Evolutionary conservation across 2,797 vertebrate genomes (phyloP), one percentile per base, ranked within the genome.

Genomic region (Sparidentex hasta): DNA sequence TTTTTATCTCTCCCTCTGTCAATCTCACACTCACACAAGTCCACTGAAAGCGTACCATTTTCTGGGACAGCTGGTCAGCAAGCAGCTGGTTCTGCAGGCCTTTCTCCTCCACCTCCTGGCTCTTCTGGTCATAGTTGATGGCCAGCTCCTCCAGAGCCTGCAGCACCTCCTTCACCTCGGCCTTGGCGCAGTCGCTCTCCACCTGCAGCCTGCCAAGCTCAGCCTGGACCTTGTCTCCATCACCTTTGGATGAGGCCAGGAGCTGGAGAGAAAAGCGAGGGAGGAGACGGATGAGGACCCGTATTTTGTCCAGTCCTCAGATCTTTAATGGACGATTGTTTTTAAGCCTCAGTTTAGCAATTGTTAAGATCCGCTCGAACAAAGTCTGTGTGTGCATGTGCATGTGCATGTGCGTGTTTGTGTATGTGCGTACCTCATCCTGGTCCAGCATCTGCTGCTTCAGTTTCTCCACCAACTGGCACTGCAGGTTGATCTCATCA

Each of bases 401-500:
- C 3, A 3, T 27, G 27, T 27, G 27, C 4, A 4, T 27, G 27
- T 73, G 29, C 69, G n/a, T 25, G 12, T 54, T 5, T 69, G 20
- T 71, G 13, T 62, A 11, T 68, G 44, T 62, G 59, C 56, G 46
- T 50, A 99, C 98, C 97, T 99, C 98, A 70, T 99, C 98, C 95
- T 99, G 98, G 80, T 99, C 98, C 93, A 99, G 55, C 97, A 99
- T 99, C 95, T 99, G 98, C 80, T 98, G 96, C 92, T 99, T 99
- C 69, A 99, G 93, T 84, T 97, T 99, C 87, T 99, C 98, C 87
- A 97, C 97, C 95, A 99, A 11, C 92, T 99, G 98, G 92, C 98
- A 99, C 93, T 99, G 98, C 89, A 99, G 97, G 89, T 99, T 99
- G 91, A 99, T 99, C 93, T 99, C 98, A 89, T 99, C 98, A 94